Evolutionary conservation across 2,113 vertebrate species (phyloP).

Genomic region (Sturnus vulgaris): DNA sequence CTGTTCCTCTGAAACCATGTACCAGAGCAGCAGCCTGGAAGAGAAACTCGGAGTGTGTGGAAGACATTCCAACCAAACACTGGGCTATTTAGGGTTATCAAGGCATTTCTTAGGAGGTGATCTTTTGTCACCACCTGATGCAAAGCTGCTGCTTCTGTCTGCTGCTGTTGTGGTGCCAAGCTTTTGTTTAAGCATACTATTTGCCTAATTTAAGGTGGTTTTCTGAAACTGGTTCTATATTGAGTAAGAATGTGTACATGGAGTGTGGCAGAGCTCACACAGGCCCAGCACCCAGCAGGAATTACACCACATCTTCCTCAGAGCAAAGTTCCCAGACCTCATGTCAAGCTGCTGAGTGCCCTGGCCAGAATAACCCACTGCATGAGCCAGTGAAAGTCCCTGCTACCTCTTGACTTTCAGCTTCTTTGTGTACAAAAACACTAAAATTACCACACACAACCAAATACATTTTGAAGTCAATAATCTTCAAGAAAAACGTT

Average conservation of each 20-base stretch:
- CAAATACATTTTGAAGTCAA: neutral
- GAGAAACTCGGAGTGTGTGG: neutral
- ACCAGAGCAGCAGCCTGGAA: neutral
- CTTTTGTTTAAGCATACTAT: neutral
- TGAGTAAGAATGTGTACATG: fast-evolving
- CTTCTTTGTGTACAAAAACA: neutral
- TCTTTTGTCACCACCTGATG: neutral
- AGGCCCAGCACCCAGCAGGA: neutral
- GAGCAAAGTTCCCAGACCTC: neutral
- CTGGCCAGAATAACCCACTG: neutral
- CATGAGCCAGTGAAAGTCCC: neutral
- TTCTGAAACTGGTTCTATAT: neutral
- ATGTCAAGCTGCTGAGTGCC: neutral
- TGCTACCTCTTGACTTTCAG: neutral
- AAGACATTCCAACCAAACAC: neutral
- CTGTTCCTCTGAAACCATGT: neutral
- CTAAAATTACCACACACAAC: neutral
- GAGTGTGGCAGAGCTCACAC: fast-evolving
- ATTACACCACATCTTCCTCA: neutral
- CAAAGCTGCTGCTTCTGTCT: neutral
- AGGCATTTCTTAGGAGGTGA: neutral
- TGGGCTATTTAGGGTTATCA: neutral
- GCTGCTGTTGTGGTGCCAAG: neutral
- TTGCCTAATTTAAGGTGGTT: neutral
- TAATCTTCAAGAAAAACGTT: neutral